phyloP scores from a whole-genome alignment of 2,797 vertebrate genomes.

The Hypotaenidia philippensis region DNA sequence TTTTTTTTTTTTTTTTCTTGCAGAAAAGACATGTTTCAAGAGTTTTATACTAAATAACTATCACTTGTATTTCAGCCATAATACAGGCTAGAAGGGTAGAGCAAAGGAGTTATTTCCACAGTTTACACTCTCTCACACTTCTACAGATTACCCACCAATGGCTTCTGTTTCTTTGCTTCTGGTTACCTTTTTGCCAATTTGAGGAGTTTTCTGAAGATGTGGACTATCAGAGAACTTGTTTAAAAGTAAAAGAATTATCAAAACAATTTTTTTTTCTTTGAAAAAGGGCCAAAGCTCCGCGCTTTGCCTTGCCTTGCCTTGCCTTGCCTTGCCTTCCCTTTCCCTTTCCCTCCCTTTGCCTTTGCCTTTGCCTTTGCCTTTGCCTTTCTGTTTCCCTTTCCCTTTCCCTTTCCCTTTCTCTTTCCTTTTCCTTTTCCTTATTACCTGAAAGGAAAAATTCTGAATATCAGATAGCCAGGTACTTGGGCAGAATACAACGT shows the following conservation, averaged over 20 bases:
- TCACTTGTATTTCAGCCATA: not conserved
- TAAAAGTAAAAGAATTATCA: not conserved
- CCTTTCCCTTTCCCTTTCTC: too few species aligned
- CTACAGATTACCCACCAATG: not conserved
- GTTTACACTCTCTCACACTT: not conserved
- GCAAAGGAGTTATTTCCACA: not conserved
- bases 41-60: too few species aligned
- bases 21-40: too few species aligned
- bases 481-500: not conserved
- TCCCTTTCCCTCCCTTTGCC: too few species aligned
- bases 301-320: too few species aligned
- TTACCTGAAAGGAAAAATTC: not conserved
- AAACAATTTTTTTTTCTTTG: not conserved
- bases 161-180: not conserved
- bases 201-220: not conserved
- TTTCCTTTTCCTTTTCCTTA: too few species aligned
- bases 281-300: accelerated
- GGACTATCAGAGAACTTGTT: not conserved
- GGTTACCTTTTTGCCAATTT: not conserved
- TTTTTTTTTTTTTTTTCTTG: too few species aligned
- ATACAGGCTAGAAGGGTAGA: not conserved
- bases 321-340: too few species aligned
- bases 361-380: too few species aligned
- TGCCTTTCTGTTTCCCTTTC: too few species aligned
- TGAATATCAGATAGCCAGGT: not conserved